These are phyloP conservation scores for Adelges cooleyi DNA, from an alignment of 1,140 invertebrate genomes.

Conservation along the genomic window DNA sequence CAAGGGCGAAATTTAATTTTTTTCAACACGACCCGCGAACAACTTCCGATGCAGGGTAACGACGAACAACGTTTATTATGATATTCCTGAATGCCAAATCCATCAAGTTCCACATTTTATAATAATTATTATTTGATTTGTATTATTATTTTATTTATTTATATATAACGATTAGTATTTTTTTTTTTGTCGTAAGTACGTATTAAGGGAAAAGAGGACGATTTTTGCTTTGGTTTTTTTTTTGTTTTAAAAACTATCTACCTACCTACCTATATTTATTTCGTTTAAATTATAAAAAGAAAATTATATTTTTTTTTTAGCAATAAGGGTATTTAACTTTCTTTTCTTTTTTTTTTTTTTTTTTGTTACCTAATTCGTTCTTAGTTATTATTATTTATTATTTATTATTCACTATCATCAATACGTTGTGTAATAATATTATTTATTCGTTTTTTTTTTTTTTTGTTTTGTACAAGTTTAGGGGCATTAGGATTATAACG, in stretches of 20 bases:
- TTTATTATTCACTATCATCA: neutral
- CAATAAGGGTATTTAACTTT: too few relatives aligned
- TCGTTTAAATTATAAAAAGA: too few relatives aligned
- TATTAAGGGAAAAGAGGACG: neutral
- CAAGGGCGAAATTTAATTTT: neutral
- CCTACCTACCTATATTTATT: neutral
- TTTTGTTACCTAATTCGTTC: too few relatives aligned
- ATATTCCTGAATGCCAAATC: slow-evolving; percentile 21
- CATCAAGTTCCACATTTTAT: neutral
- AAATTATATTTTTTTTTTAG: too few relatives aligned
- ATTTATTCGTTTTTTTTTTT: neutral
- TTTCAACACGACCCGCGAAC: too few relatives aligned
- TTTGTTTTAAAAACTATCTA: neutral
- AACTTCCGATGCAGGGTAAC: neutral
- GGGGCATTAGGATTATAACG: slow-evolving; percentile 11
- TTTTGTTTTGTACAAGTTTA: neutral
- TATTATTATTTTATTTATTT: too few relatives aligned
- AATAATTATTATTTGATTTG: neutral
- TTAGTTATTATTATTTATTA: too few relatives aligned
- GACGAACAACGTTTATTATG: neutral
- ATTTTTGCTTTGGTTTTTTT: slow-evolving; percentile 1
- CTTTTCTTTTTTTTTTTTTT: too few relatives aligned
- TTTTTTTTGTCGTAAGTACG: neutral
- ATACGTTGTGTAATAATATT: neutral
- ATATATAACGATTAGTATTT: too few relatives aligned